Evolutionary conservation across 2,797 vertebrate species (phyloP).

Genomic region (Acanthurus lineatus): DNA sequence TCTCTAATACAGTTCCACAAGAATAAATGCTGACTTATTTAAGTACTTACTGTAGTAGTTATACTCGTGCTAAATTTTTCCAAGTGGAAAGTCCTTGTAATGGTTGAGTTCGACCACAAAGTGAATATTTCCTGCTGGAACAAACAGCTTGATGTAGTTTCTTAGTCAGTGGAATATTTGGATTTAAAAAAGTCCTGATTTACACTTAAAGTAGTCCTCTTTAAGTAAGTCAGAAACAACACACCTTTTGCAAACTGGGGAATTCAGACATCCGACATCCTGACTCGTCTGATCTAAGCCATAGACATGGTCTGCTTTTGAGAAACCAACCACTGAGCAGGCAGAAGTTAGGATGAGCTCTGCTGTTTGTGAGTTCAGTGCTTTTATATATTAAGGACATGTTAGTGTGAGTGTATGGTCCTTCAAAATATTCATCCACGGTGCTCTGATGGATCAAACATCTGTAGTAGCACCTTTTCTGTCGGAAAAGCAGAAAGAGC

Average conservation of each 20-base stretch:
- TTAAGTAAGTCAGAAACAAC: too few species aligned
- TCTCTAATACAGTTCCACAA: not conserved
- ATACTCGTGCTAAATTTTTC: too few species aligned
- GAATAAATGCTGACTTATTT: too few species aligned
- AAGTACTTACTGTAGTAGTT: too few species aligned
- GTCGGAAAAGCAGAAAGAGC: constrained; percentile 9
- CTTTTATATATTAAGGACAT: not conserved
- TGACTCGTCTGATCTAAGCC: too few species aligned
- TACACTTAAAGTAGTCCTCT: too few species aligned
- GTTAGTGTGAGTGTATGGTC: constrained; percentile 5
- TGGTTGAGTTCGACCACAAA: not conserved
- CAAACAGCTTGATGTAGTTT: not conserved
- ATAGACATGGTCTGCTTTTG: too few species aligned
- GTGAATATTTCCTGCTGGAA: not conserved
- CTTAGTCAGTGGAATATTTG: not conserved
- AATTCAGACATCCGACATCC: too few species aligned
- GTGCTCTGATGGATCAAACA: not conserved
- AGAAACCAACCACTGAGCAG: too few species aligned
- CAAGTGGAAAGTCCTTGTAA: not conserved
- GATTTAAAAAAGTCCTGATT: too few species aligned
- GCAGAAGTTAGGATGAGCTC: too few species aligned
- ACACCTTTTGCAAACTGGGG: too few species aligned
- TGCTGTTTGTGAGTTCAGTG: not conserved
- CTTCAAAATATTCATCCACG: not conserved
- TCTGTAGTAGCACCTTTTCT: not conserved